These are phyloP conservation scores for Drosophila kambysellisi DNA, from an alignment of 2,888 invertebrate genomes.

Conservation along the genomic window DNA sequence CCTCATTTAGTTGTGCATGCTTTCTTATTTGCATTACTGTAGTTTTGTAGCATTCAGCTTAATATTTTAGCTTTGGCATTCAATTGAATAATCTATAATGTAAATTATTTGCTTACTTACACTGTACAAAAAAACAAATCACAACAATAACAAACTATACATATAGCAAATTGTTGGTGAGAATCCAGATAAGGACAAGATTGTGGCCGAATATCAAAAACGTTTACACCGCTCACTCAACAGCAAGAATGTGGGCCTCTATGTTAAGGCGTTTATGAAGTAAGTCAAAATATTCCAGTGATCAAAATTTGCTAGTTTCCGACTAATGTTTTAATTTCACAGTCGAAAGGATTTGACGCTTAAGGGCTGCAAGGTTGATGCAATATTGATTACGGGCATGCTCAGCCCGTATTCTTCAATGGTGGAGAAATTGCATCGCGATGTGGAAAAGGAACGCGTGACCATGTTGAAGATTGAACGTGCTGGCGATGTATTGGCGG, in stretches of 20 bases:
- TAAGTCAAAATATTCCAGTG: conserved; percentile 84
- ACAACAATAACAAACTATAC: conserved; percentile 34
- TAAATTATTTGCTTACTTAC: conserved; percentile 46
- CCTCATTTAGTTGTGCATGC: conserved; percentile 33
- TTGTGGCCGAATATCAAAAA: conserved; percentile 91
- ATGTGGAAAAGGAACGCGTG: conserved; percentile 92
- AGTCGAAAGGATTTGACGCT: conserved; percentile 91
- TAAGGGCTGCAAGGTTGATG: conserved; percentile 91
- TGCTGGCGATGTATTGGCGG: conserved; percentile 94
- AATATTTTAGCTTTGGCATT: neutral
- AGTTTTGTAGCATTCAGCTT: conserved; percentile 24
- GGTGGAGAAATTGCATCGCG: conserved; percentile 91
- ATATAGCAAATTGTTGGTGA: conserved; percentile 87
- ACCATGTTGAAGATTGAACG: conserved; percentile 94
- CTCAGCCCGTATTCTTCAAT: conserved; percentile 92
- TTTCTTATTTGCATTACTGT: conserved; percentile 46
- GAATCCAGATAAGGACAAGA: conserved; percentile 89
- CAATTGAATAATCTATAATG: conserved; percentile 34
- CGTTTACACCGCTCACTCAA: conserved; percentile 91
- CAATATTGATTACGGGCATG: conserved; percentile 92
- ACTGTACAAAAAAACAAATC: conserved; percentile 28
- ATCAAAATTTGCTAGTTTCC: neutral
- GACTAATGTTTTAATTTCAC: conserved; percentile 5
- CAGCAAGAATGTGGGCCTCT: conserved; percentile 92
- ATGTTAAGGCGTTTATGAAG: conserved; percentile 93